phyloP scores from a whole-genome alignment of 1,140 invertebrate genomes.

The Medauroidea extradentata region DNA sequence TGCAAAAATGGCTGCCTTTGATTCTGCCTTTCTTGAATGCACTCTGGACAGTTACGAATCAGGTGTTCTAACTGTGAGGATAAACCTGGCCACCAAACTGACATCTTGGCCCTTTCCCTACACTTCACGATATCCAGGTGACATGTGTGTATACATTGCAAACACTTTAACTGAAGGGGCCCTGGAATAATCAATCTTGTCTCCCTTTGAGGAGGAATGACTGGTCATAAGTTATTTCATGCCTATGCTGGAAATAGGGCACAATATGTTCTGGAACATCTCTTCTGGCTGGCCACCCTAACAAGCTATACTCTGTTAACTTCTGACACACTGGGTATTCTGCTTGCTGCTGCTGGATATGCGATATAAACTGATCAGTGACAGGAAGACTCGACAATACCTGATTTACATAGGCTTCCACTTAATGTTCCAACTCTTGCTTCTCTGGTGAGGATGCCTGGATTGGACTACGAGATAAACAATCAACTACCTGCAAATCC shows the following conservation, averaged over 20 bases:
- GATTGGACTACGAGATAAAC: constrained; percentile 27
- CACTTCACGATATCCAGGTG: constrained; percentile 18
- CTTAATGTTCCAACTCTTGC: too few species aligned
- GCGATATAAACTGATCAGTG: constrained; percentile 15
- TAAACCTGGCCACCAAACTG: constrained; percentile 16
- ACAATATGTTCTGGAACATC: constrained; percentile 9
- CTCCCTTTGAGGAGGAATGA: constrained; percentile 19
- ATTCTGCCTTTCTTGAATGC: constrained; percentile 9
- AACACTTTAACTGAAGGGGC: constrained; percentile 19
- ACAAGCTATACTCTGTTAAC: constrained; percentile 15
- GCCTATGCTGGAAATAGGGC: constrained; percentile 20
- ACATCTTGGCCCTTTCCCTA: constrained; percentile 13
- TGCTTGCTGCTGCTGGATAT: not conserved
- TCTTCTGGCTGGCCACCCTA: constrained; percentile 18
- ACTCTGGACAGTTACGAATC: constrained; percentile 18
- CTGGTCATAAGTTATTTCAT: constrained; percentile 17
- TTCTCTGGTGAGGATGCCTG: too few species aligned
- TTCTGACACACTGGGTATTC: constrained; percentile 17
- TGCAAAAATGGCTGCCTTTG: constrained; percentile 28
- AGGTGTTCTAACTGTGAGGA: constrained; percentile 13
- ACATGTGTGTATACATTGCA: constrained; percentile 25
- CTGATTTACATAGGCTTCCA: too few species aligned
- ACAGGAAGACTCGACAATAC: not conserved
- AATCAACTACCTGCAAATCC: constrained; percentile 33
- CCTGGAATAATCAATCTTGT: constrained; percentile 25